Evolutionary conservation across 2,113 vertebrate species (phyloP).

Genomic region (Coptodon rendalli): DNA sequence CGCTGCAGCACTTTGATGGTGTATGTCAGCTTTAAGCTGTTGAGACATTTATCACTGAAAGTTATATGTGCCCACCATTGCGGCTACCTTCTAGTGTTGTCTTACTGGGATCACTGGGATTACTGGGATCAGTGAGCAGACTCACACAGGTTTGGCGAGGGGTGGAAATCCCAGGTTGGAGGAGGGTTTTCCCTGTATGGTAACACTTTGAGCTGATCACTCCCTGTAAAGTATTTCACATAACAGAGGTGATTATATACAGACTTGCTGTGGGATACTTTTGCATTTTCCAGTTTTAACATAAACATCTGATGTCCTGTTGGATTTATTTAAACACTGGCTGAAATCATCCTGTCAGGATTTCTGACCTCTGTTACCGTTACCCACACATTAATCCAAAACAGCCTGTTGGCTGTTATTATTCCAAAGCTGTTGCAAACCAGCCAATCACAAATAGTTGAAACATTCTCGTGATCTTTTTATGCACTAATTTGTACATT

Average conservation of each 20-base stretch:
- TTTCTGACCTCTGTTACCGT: background rate
- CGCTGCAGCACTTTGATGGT: background rate
- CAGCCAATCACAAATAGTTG: background rate
- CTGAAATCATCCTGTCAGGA: background rate
- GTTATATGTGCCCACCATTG: background rate
- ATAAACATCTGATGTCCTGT: background rate
- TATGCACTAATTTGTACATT: background rate
- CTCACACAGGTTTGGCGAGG: background rate
- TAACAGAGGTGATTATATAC: fast-evolving
- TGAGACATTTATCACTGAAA: background rate
- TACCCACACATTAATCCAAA: background rate
- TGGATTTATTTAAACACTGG: background rate
- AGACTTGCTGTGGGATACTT: background rate
- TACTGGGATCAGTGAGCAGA: background rate
- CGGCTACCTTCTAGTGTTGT: background rate
- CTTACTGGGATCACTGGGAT: background rate
- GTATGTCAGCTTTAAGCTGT: background rate
- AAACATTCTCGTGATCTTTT: background rate
- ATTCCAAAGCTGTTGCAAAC: background rate
- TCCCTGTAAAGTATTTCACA: background rate
- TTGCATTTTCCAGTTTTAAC: background rate
- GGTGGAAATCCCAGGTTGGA: background rate
- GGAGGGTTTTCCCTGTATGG: background rate
- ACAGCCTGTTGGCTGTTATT: fast-evolving
- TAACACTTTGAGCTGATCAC: background rate